These are phyloP conservation scores for Hylyphantes graminicola DNA, from an alignment of 1,140 invertebrate species.

Conservation along the genomic window DNA sequence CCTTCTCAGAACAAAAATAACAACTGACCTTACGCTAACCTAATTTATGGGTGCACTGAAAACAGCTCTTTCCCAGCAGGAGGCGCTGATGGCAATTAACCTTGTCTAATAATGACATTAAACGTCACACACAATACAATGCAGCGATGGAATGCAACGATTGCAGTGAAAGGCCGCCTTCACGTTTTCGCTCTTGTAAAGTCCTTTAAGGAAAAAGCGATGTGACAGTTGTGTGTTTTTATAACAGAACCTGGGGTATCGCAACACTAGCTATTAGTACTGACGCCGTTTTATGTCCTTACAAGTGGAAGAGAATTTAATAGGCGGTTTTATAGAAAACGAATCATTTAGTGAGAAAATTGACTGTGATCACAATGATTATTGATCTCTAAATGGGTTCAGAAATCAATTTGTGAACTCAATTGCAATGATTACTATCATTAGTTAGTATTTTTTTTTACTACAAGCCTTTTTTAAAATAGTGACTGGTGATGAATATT, in stretches of 20 bases:
- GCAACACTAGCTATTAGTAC: neutral
- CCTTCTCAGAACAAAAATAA: constrained; percentile 12
- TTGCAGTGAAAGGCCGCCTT: constrained; percentile 22
- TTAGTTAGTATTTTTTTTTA: no score
- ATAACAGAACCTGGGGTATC: neutral
- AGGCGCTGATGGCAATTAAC: constrained; percentile 38
- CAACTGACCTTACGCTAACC: constrained; percentile 25
- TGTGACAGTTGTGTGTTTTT: neutral
- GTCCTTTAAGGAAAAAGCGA: neutral
- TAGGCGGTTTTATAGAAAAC: no score
- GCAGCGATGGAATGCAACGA: constrained; percentile 11
- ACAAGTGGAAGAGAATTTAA: no score
- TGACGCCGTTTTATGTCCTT: neutral
- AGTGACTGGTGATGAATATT: no score
- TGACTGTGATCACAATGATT: no score
- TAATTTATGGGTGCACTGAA: constrained; percentile 33
- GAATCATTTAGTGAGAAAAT: no score
- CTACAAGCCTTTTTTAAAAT: no score
- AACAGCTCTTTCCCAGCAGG: constrained; percentile 25
- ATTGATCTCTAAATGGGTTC: no score
- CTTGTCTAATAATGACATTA: constrained; percentile 56
- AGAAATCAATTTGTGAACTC: no score
- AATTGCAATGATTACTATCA: no score
- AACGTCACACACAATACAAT: constrained; percentile 14
- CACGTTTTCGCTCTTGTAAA: constrained; percentile 1